A percentile compares a stretch with the other conserved stretches of the same genome.
phyloP scores from a whole-genome alignment of 1,140 invertebrate species.

The Atta colombica region DNA sequence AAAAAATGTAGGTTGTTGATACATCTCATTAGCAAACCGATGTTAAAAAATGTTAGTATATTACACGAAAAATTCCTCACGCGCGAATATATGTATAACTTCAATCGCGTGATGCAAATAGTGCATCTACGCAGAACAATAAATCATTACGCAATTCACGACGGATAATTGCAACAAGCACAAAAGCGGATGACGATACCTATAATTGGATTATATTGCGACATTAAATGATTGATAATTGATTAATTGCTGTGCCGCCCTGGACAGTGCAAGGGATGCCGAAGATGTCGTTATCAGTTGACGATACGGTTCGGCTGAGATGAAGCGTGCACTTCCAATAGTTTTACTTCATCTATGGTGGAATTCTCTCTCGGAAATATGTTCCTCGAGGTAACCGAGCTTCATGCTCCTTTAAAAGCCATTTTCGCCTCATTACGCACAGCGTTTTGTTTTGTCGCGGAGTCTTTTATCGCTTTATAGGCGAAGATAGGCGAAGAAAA shows the following conservation, averaged over 20 bases:
- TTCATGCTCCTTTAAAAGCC: constrained; percentile 52
- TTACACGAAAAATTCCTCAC: neutral
- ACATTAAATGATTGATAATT: constrained; percentile 72
- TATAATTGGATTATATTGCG: constrained; percentile 80
- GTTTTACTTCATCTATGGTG: constrained; percentile 72
- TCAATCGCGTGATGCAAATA: neutral
- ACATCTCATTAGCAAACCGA: neutral
- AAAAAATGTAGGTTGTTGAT: neutral
- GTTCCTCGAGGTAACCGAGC: constrained; percentile 70
- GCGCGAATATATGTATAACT: neutral
- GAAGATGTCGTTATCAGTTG: constrained; percentile 62
- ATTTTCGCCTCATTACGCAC: constrained; percentile 45
- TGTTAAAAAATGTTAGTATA: constrained; percentile 13
- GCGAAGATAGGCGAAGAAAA: constrained; percentile 37
- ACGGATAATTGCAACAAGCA: constrained; percentile 34
- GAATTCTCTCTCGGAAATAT: constrained; percentile 55
- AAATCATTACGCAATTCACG: constrained; percentile 53
- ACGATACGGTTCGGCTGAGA: constrained; percentile 69
- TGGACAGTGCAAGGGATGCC: constrained; percentile 13
- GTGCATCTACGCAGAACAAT: neutral
- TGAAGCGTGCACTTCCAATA: constrained; percentile 73
- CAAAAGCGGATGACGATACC: constrained; percentile 61
- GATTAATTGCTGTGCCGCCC: constrained; percentile 72
- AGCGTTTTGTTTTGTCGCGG: neutral
- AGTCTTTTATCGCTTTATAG: constrained; percentile 34